These are phyloP conservation scores for Gila robusta DNA, from an alignment of 2,797 vertebrate species.

Conservation along the genomic window DNA sequence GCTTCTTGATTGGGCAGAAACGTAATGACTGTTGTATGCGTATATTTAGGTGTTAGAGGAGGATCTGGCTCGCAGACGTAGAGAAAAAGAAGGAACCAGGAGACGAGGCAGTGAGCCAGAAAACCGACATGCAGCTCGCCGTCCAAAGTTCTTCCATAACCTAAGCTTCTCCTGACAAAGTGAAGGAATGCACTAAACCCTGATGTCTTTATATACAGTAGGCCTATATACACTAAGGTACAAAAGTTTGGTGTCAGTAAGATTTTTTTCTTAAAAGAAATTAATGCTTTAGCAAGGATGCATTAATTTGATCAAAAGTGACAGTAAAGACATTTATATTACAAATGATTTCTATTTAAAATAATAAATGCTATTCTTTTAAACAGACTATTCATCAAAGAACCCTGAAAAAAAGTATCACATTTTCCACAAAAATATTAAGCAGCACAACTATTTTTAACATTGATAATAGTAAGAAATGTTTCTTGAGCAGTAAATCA, in stretches of 20 bases:
- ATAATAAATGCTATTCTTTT: no score
- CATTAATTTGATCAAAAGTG: no score
- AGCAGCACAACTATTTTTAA: not conserved
- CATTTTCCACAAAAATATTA: not conserved
- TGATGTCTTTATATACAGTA: not conserved
- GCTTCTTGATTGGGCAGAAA: not conserved
- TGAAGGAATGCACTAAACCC: slow-evolving; percentile 10
- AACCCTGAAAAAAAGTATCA: not conserved
- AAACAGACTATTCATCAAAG: no score
- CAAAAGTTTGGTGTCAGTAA: not conserved
- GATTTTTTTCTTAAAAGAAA: not conserved
- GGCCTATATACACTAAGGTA: not conserved
- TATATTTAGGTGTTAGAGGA: slow-evolving; percentile 72
- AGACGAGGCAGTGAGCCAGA: slow-evolving; percentile 60
- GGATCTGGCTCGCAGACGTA: slow-evolving; percentile 68
- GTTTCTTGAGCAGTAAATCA: not conserved
- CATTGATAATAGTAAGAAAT: not conserved
- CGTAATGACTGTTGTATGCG: not conserved
- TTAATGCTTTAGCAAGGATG: not conserved
- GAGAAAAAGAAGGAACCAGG: slow-evolving; percentile 53
- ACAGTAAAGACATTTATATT: no score
- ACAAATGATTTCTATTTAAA: no score
- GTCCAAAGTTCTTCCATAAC: slow-evolving; percentile 60
- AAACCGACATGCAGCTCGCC: slow-evolving; percentile 39
- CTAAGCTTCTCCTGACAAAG: slow-evolving; percentile 52